A percentile compares a stretch with the other conserved stretches of the same genome.
phyloP scores from a whole-genome alignment of 2,113 vertebrate genomes.

The Camelus dromedarius region DNA sequence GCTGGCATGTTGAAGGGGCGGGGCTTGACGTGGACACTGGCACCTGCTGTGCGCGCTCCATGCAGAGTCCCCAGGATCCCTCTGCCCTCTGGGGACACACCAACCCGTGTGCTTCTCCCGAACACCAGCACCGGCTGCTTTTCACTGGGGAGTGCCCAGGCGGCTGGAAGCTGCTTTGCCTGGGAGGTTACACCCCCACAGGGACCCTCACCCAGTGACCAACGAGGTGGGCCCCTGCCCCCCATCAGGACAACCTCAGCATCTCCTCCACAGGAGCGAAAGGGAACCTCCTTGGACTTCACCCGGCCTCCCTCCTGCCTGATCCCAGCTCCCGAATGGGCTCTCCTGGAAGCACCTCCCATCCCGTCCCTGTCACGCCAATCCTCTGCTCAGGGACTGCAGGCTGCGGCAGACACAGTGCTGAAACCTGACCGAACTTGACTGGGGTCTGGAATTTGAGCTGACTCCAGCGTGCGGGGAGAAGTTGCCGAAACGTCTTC shows the following conservation, averaged over 20 bases:
- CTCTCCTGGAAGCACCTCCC: neutral
- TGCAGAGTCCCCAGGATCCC: too few relatives aligned
- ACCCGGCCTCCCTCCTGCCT: neutral
- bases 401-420: too few relatives aligned
- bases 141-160: too few relatives aligned
- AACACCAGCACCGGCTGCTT: neutral
- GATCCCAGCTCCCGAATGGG: neutral
- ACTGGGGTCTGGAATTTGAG: neutral
- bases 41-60: rapidly evolving
- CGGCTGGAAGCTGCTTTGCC: neutral
- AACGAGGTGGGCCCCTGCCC: too few relatives aligned
- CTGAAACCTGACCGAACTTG: too few relatives aligned
- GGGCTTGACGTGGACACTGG: rapidly evolving
- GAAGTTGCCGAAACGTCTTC: neutral
- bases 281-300: too few relatives aligned
- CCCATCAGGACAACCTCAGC: neutral
- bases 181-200: neutral
- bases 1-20: neutral
- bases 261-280: too few relatives aligned
- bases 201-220: neutral
- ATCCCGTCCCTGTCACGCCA: too few relatives aligned
- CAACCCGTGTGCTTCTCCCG: neutral
- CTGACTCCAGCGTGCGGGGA: neutral
- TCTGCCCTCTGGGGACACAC: rapidly evolving
- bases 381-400: neutral